Evolutionary conservation across 2,113 vertebrate genomes (phyloP).

Genomic region (Pelvicachromis taeniatus): DNA sequence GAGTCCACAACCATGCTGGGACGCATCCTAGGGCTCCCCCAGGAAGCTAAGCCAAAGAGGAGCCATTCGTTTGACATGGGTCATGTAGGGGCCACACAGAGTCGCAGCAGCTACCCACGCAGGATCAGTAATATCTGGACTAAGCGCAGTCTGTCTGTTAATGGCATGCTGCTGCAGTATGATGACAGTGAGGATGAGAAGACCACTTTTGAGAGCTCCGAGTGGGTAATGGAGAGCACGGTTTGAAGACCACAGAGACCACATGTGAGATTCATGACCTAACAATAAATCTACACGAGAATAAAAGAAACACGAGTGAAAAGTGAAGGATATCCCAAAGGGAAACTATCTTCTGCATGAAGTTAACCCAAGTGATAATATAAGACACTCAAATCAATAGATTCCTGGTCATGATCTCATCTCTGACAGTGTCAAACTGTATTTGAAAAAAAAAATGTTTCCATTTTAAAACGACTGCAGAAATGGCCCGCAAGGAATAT

Average conservation of each 20-base stretch:
- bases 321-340: constrained; percentile 24
- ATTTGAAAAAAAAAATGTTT: constrained; percentile 39
- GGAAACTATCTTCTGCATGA: constrained; percentile 59
- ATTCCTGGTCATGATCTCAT: constrained; percentile 42
- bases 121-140: constrained; percentile 97
- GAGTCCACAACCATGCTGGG: constrained; percentile 73
- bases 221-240: constrained; percentile 99
- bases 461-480: constrained; percentile 18
- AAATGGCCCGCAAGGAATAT: constrained; percentile 29
- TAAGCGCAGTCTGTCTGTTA: constrained; percentile 95
- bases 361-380: constrained; percentile 50
- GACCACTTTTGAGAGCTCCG: constrained; percentile 81
- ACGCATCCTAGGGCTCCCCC: constrained; percentile 85
- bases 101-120: constrained; percentile 85
- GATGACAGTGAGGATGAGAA: constrained; percentile 87
- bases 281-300: constrained; percentile 79
- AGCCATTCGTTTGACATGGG: constrained; percentile 98
- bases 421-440: constrained; percentile 38
- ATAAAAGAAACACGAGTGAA: constrained; percentile 69
- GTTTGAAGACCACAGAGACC: constrained; percentile 64
- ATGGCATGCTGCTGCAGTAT: constrained; percentile 92
- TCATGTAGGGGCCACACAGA: constrained; percentile 79
- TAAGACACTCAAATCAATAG: constrained; percentile 19
- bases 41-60: constrained; percentile 89
- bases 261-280: constrained; percentile 63